Evolutionary conservation across 2,888 invertebrate species (phyloP), one percentile per base, ranked within the genome.

Genomic region (Eupithecia centaureata): DNA sequence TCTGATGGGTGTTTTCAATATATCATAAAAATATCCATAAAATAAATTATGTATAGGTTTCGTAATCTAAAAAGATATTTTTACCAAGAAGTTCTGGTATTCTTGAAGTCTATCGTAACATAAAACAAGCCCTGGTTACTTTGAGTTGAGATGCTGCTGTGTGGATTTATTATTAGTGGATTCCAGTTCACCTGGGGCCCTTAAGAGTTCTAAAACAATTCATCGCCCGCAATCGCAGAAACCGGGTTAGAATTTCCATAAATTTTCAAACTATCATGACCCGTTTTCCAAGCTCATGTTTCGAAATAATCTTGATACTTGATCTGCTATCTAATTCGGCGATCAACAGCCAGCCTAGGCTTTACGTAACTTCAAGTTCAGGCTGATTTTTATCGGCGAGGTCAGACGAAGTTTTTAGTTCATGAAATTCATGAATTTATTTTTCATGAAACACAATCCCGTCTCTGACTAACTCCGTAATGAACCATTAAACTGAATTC

Each of bases 311-410:
- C 90, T 84, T 81, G 80, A 78, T 81, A 79, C 76, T 82, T 79
- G 83, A 90, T 90, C 87, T 76, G 81, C 81, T 88, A 90, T 90
- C 87, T 82, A 74, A 74, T 78, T 78, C 75, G 70, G 74, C 71
- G 76, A 87, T 86, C 85, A 71, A 13, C 56, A 62, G 35, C 28
- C 63, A 18, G 61, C 64, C 54, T 81, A 81, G 79, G 73, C 77
- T 83, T 84, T 81, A 85, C 78, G 81, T 86, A 86, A 84, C 80
- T 63, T 73, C 81, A 85, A 83, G 86, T 86, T 88, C 85, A 84
- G 80, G 77, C 80, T 76, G 85, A 84, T 84, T 70, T 70, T 76
- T 85, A 87, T 84, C 83, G 74, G 70, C 73, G 68, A 77, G 72
- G 76, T 77, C 76, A 57, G 38, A n/a, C n/a, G n/a, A n/a, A n/a